Base-by-base conservation (phyloP, 2,888 invertebrate genomes). In the Parascotia fuliginaria region DNA sequence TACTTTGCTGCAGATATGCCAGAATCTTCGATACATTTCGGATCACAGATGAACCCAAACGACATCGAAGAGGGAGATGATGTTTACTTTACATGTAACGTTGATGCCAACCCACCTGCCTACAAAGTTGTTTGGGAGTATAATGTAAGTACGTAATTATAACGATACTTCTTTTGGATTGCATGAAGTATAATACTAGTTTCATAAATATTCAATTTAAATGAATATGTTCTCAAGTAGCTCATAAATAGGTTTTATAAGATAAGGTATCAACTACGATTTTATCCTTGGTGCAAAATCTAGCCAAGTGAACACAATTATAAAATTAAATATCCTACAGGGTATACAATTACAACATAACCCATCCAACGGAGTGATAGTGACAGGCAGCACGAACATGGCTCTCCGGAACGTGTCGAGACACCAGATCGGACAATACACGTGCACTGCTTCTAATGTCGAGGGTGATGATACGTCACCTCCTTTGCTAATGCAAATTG, bases 391-490 rank as follows among this genome's bases (percentile, higher is more conserved):
- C 75, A 82, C 81, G 0, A 96, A 96, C 79, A 87, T 98, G 66
- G 97, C 96, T 1, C 89, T 98, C 53, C 96, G 97, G 75, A 95
- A 95, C 70, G 96, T 98, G 45, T 95, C 95, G 42, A 93, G 96
- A 61, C 94, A 94, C 52, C 97, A 97, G 79, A 96, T 97, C 9
- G 98, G 98, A 41, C 95, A 95, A 83, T 98, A 98, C 85, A 95
- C 96, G 15, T 98, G 98, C 83, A 95, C 96, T 15, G 98, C 97
- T 1, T 97, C 97, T 28, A 98, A 98, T 80, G 97, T 97, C 15
- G 97, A 98, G 85, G 98, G 98, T 0, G 97, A 97, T 75, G 97
- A 97, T 27, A 95, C 95, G 76, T 97, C 97, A 73, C 95, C 96
- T 71, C 93, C 94, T 32, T 94, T 97, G 44, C 94, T 95, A 75